These are phyloP conservation scores for Tuberolachnus salignus DNA, from an alignment of 2,888 invertebrate genomes.

Conservation along the genomic window DNA sequence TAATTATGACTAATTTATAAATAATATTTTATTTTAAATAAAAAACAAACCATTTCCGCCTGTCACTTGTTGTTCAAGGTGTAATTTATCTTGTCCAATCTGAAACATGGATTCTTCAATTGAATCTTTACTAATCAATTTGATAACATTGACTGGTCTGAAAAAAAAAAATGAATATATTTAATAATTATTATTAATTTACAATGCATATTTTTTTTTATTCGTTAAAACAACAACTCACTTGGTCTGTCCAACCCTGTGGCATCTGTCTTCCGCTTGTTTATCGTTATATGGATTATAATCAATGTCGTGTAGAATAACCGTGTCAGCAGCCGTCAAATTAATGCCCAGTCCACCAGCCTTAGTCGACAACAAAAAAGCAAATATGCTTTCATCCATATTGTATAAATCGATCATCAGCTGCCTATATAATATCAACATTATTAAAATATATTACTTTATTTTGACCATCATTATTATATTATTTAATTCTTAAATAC, in stretches of 20 bases:
- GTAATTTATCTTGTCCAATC: slow-evolving; percentile 88
- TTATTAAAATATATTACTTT: slow-evolving; percentile 36
- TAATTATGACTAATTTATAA: slow-evolving; percentile 20
- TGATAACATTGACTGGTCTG: slow-evolving; percentile 83
- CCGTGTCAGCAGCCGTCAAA: slow-evolving; percentile 91
- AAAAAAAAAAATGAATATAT: slow-evolving; percentile 58
- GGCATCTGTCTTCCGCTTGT: slow-evolving; percentile 91
- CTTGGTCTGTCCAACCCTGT: slow-evolving; percentile 74
- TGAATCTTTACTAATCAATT: slow-evolving; percentile 82
- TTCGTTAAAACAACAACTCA: slow-evolving; percentile 48
- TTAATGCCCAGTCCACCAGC: slow-evolving; percentile 97
- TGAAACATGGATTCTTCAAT: slow-evolving; percentile 93
- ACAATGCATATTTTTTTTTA: background rate
- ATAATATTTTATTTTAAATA: background rate
- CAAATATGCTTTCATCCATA: slow-evolving; percentile 77
- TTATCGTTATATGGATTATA: slow-evolving; percentile 99
- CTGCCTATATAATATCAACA: slow-evolving; percentile 71
- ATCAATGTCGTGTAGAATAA: slow-evolving; percentile 96
- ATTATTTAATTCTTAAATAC: slow-evolving; percentile 62
- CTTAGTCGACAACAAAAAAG: slow-evolving; percentile 88
- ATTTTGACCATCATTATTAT: background rate
- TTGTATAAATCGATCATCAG: slow-evolving; percentile 89
- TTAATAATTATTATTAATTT: background rate
- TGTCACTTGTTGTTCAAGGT: slow-evolving; percentile 83
- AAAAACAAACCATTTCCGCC: slow-evolving; percentile 54